phyloP scores from a whole-genome alignment of 2,797 vertebrate genomes.

The Sebastolobus alascanus region DNA sequence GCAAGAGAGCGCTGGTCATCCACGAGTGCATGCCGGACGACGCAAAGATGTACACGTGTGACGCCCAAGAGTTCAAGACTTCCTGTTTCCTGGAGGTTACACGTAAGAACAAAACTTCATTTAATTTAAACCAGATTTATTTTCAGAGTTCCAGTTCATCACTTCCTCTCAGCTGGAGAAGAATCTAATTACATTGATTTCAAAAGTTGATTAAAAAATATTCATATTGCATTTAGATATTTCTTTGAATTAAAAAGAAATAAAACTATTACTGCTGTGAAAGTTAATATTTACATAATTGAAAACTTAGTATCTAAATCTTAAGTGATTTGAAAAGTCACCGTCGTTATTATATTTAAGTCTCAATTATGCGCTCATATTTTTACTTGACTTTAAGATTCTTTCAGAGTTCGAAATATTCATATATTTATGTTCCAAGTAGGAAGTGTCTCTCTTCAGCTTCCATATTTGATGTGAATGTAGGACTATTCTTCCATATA shows the following conservation, averaged over 20 bases:
- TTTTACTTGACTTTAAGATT: not conserved
- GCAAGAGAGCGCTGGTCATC: conserved; percentile 92
- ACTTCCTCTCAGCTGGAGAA: not conserved
- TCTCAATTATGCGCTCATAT: too few species aligned
- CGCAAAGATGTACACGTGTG: conserved; percentile 93
- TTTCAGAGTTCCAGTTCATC: too few species aligned
- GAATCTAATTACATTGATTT: not conserved
- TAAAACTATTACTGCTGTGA: too few species aligned
- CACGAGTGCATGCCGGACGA: conserved; percentile 91
- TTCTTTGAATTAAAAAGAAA: not conserved
- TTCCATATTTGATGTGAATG: not conserved
- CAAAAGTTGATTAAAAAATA: too few species aligned
- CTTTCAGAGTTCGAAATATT: not conserved
- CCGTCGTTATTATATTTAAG: not conserved
- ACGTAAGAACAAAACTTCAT: conserved; percentile 65
- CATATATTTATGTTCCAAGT: not conserved
- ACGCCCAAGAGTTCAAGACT: conserved; percentile 95
- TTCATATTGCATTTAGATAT: not conserved
- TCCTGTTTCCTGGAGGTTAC: conserved; percentile 96
- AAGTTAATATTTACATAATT: not conserved
- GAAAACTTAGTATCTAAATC: not conserved
- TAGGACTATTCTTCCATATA: not conserved
- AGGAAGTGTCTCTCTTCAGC: not conserved
- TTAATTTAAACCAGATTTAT: too few species aligned
- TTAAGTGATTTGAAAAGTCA: not conserved